Base-by-base conservation (phyloP, 2,113 vertebrate species). In the Rattus rattus region DNA sequence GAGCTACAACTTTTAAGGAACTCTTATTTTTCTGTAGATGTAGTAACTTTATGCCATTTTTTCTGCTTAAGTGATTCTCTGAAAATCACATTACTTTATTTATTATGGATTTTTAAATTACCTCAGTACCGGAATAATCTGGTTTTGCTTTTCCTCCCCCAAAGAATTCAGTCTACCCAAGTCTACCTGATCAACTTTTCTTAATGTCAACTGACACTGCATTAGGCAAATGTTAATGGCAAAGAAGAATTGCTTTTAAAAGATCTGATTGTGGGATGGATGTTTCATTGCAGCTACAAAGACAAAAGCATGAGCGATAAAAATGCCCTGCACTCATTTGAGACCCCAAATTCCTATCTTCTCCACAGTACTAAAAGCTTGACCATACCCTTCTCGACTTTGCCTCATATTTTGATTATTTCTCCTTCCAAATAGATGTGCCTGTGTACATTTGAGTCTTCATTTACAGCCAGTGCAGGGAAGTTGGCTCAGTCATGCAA, bases 51-150 rank as follows among this genome's bases (percentile, higher is more conserved):
- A 94, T 92, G 77, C 49, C 59, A 90, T 95, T 97, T 95, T 92
- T 88, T 49, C 93, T 95, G 91, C 96, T 97, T 97, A 98, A 97
- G 96, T 97, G 96, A 92, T 92, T 97, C 72, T 96, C 94, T 93
- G 86, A 97, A 97, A 97, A 97, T 97, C 96, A 97, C 97, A 97
- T 97, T 97, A 97, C 91, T 97, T 97, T 95, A 97, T 96, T 98
- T 98, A 96, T 96, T 97, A 98, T 96, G 80, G 97, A 97, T 97
- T 97, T 96, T 96, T 97, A 97, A 98, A 97, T 96, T 96, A 95
- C 88, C 83, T 95, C 75, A 95, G 59, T 97, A 91, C 96, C 16
- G 47, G 96, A 97, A 96, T 95, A 97, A 98, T 92, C 91, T 67
- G 67, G 90, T 94, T 96, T 98, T 94, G 36, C 54, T 97, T 28